Conservation (phyloP, 2,888 invertebrate genomes). For the Patella caerulea region DNA sequence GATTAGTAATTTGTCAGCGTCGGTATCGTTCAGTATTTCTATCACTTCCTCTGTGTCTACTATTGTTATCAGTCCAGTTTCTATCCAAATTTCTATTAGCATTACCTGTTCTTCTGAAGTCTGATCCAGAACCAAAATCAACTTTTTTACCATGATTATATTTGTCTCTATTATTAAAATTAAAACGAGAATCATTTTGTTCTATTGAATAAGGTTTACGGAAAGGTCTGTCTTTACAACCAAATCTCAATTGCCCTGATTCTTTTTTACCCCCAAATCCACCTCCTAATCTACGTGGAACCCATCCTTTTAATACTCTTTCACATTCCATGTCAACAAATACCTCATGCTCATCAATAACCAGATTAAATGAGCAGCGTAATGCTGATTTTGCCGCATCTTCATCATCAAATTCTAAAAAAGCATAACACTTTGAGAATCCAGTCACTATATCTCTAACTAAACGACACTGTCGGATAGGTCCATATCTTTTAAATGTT, state of each 20-base stretch:
- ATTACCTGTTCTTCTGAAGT: too few species aligned
- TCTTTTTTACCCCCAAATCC: constrained; percentile 89
- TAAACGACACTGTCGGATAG: constrained; percentile 78
- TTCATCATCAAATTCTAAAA: constrained; percentile 83
- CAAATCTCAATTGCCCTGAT: constrained; percentile 90
- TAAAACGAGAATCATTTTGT: constrained; percentile 25
- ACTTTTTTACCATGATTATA: constrained; percentile 27
- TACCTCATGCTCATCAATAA: constrained; percentile 80
- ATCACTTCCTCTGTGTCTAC: not conserved
- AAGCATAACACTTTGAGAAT: constrained; percentile 86
- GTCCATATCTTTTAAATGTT: constrained; percentile 77
- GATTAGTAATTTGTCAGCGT: too few species aligned
- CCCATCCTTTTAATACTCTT: constrained; percentile 81
- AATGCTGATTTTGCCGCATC: constrained; percentile 77
- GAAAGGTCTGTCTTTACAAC: constrained; percentile 85
- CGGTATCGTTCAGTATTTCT: not conserved
- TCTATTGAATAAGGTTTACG: constrained; percentile 67
- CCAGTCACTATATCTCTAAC: constrained; percentile 88
- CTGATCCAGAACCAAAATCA: not conserved
- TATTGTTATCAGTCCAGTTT: constrained; percentile 5
- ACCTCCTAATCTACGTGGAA: constrained; percentile 87
- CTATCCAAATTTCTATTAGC: not conserved
- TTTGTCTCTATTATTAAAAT: constrained; percentile 35
- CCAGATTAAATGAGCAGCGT: constrained; percentile 74
- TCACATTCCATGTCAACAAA: constrained; percentile 85